Evolutionary conservation across 2,113 vertebrate genomes (phyloP).

Genomic region (Rallus limicola): DNA sequence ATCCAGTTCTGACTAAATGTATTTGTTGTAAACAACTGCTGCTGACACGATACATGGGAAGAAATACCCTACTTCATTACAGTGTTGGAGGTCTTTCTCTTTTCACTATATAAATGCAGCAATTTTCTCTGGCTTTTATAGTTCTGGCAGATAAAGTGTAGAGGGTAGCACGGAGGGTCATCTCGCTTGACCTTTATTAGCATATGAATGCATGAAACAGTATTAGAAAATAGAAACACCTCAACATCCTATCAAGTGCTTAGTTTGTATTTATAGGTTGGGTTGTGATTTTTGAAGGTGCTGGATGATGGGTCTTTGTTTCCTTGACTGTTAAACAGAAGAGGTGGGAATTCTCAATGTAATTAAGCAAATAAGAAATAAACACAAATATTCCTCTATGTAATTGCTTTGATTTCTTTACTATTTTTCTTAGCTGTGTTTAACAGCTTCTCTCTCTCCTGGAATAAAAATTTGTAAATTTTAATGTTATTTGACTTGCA

Average conservation of each 20-base stretch:
- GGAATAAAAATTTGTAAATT: conserved; percentile 13
- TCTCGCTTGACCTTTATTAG: conserved; percentile 55
- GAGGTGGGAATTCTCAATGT: neutral
- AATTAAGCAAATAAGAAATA: neutral
- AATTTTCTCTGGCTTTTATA: conserved; percentile 45
- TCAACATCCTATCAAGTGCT: neutral
- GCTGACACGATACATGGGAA: conserved; percentile 1
- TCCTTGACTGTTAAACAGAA: neutral
- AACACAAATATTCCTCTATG: neutral
- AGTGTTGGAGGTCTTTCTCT: neutral
- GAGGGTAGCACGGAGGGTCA: conserved; percentile 16
- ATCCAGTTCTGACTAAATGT: conserved; percentile 57
- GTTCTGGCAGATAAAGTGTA: conserved; percentile 22
- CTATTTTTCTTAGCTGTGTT: neutral
- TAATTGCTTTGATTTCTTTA: neutral
- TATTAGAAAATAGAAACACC: conserved; percentile 41
- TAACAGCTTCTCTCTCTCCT: neutral
- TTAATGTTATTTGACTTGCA: conserved; percentile 12
- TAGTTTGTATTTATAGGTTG: conserved; percentile 27
- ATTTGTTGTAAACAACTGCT: conserved; percentile 63
- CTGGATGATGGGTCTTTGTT: neutral
- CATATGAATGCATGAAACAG: conserved; percentile 41
- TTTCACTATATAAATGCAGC: conserved; percentile 31
- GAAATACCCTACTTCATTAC: neutral
- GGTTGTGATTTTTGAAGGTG: neutral